Percentiles rank a stretch among this genome's conserved stretches.
Conservation (phyloP, 2,113 vertebrate species). For the Varanus komodoensis region DNA sequence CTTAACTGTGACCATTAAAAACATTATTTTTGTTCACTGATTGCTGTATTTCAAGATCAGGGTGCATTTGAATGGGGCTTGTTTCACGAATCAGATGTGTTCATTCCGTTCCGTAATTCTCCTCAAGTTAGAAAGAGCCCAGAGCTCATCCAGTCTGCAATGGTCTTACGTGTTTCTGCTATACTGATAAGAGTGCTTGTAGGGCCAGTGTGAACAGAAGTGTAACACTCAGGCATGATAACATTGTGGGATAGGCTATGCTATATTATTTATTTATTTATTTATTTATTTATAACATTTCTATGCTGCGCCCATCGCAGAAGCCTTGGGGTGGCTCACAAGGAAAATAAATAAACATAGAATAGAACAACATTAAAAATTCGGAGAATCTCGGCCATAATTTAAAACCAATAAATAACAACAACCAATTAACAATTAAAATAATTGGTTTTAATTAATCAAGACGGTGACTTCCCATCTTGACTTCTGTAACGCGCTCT, state of each 20-base stretch:
- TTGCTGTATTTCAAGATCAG: not conserved
- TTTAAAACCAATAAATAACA: too few relatives aligned
- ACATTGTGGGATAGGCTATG: not conserved
- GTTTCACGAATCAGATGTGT: not conserved
- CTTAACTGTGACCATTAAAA: not conserved
- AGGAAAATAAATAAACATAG: too few relatives aligned
- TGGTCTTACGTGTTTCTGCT: not conserved
- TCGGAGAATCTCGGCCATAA: too few relatives aligned
- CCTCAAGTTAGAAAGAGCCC: not conserved
- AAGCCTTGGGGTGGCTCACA: too few relatives aligned
- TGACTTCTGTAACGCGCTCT: too few relatives aligned
- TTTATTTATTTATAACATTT: too few relatives aligned
- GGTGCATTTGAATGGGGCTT: not conserved
- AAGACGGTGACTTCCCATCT: too few relatives aligned
- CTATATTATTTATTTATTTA: not conserved
- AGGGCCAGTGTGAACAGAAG: not conserved
- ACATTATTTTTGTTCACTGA: constrained; percentile 1
- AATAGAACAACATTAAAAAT: too few relatives aligned
- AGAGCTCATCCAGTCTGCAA: not conserved
- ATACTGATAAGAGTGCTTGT: not conserved
- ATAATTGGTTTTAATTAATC: too few relatives aligned
- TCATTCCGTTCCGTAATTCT: not conserved
- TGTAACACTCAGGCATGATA: not conserved
- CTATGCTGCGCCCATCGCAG: too few relatives aligned
- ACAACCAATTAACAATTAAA: too few relatives aligned